Percentiles rank a stretch among this genome's conserved stretches.
Evolutionary conservation across 1,140 invertebrate species (phyloP).

Genomic region (Ctenoplectra terminalis): DNA sequence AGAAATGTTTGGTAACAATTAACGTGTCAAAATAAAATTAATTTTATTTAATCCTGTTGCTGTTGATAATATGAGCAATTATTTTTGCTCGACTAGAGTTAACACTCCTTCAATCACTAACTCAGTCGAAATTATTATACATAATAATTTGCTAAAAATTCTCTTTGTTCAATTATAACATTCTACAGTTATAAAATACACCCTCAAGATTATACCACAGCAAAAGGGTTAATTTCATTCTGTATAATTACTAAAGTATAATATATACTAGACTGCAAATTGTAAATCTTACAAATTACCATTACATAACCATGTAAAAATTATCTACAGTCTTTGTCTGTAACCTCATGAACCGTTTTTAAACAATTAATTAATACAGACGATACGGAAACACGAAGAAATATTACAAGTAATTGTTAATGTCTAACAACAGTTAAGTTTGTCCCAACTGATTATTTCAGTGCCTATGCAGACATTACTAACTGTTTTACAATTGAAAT

Average conservation of each 20-base stretch:
- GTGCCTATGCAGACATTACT: background rate
- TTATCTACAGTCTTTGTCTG: background rate
- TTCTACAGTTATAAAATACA: background rate
- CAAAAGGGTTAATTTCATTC: conserved; percentile 25
- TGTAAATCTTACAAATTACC: conserved; percentile 17
- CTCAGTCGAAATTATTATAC: background rate
- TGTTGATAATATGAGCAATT: conserved; percentile 3
- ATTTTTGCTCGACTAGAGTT: background rate
- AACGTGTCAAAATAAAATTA: conserved; percentile 9
- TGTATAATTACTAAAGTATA: conserved; percentile 2
- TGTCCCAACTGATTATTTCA: background rate
- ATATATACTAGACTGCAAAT: background rate
- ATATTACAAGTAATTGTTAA: conserved; percentile 7
- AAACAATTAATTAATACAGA: conserved; percentile 8
- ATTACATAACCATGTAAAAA: background rate
- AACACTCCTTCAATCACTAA: background rate
- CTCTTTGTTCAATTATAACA: background rate
- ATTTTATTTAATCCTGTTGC: conserved; percentile 24
- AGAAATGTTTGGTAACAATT: conserved; percentile 1
- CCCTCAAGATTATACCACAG: background rate
- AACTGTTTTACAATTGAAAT: conserved; percentile 29
- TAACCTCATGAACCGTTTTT: background rate
- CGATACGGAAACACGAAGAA: background rate
- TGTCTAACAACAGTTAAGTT: background rate
- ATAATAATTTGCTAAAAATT: background rate